Percentiles rank a stretch among this genome's conserved stretches.
Evolutionary conservation across 1,140 invertebrate genomes (phyloP).

Genomic region (Forficula auricularia): DNA sequence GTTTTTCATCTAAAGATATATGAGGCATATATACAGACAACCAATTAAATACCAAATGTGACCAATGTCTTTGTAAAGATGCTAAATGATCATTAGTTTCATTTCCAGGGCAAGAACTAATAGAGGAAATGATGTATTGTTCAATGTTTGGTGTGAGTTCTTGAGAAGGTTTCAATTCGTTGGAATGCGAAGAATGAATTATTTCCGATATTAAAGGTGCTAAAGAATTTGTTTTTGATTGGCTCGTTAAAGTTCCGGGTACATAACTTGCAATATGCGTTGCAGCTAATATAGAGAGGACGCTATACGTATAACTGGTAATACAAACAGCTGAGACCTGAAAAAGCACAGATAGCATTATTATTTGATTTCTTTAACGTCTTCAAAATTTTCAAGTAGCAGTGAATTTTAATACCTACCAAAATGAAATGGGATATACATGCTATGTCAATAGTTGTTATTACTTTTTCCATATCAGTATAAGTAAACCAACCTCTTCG

Average conservation of each 20-base stretch:
- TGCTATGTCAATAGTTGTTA: conserved; percentile 31
- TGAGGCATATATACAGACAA: too few species aligned
- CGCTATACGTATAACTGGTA: conserved; percentile 49
- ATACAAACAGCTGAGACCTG: conserved; percentile 43
- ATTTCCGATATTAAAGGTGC: too few species aligned
- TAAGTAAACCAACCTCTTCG: conserved; percentile 73
- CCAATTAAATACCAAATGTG: too few species aligned
- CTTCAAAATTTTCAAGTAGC: background rate
- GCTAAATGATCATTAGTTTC: too few species aligned
- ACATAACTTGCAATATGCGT: conserved; percentile 41
- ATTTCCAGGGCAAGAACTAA: conserved; percentile 1
- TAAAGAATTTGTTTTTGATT: too few species aligned
- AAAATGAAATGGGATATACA: conserved; percentile 35
- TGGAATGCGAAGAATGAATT: too few species aligned
- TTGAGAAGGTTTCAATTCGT: too few species aligned
- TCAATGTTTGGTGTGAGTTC: too few species aligned
- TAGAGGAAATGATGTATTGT: background rate
- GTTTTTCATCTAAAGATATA: too few species aligned
- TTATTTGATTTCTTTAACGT: background rate
- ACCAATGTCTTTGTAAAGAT: too few species aligned
- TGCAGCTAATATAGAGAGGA: conserved; percentile 51
- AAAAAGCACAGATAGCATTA: conserved; percentile 11
- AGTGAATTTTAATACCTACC: too few species aligned
- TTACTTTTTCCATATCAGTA: conserved; percentile 49
- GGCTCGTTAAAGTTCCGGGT: conserved; percentile 12